Evolutionary conservation across 2,888 invertebrate species (phyloP), one percentile per base, ranked within the genome.

Genomic region (Caenorhabditis plicata): DNA sequence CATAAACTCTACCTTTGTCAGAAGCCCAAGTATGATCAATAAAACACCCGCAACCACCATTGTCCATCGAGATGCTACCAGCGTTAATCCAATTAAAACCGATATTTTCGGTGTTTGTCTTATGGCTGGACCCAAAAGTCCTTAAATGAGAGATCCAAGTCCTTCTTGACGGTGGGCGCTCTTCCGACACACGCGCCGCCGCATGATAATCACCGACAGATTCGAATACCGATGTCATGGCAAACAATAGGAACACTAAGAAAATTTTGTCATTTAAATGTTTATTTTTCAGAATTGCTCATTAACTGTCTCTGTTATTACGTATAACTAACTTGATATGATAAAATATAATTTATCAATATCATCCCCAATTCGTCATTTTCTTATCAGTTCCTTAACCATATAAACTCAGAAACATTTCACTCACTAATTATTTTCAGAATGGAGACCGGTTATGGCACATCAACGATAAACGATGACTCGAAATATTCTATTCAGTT

Each of bases 41-140:
- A 83, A 75, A 3, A 82, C 19, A 3, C 83, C 84, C 0, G 84
- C 82, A 19, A 80, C 68, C 36, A 81, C 77, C 68, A 84, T 81
- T 0, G 82, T 84, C 51, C 80, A 68, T 48, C 84, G 71, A 51
- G 83, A 83, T n/a, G 83, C 84, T 7, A 83, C 89, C 85, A 89
- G 88, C 1, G 90, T 90, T 1, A 90, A 88, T 27, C 90, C 90
- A 65, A 92, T 91, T 1, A 90, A n/a, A 90, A 0, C 91, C 91
- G 35, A 92, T 90, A 81, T 91, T 91, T 81, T 91, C 90, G 44
- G 90, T 90, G 79, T 91, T 91, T 3, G 91, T 91, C 70, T 91
- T 91, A 39, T 90, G 90, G 0, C 90, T 91, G 75, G 90, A 90
- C 1, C 90, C 90, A 25, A 89, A 87, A 8, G 91, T 92, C 87